phyloP scores from a whole-genome alignment of 2,113 vertebrate species.

The Aegypius monachus region DNA sequence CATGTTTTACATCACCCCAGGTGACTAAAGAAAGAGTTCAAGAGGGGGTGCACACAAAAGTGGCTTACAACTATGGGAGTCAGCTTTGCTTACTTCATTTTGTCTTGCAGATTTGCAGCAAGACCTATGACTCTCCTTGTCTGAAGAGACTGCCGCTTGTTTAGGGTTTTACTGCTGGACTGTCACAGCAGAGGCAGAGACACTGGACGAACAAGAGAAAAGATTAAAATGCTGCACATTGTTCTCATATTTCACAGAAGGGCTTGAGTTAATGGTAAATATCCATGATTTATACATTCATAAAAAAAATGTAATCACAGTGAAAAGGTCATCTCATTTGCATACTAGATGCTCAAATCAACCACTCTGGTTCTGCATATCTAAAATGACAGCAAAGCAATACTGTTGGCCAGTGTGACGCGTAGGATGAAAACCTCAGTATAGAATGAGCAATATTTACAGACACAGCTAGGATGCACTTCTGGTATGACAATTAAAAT shows the following conservation, averaged over 20 bases:
- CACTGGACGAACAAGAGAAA: not conserved
- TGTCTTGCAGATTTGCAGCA: not conserved
- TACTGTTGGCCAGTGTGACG: not conserved
- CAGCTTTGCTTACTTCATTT: not conserved
- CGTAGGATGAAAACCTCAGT: not conserved
- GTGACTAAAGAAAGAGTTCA: not conserved
- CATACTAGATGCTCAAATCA: not conserved
- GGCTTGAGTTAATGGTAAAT: not conserved
- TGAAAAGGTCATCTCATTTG: conserved; percentile 43
- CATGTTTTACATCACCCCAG: not conserved
- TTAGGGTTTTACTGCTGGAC: not conserved
- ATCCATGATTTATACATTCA: conserved; percentile 44
- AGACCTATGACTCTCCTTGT: fast-evolving
- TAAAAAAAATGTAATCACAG: conserved; percentile 23
- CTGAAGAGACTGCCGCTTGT: not conserved
- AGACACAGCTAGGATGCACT: not conserved
- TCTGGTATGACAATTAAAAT: not conserved
- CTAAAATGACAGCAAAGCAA: not conserved
- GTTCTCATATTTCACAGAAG: not conserved
- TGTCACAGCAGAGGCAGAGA: not conserved
- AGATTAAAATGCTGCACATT: not conserved
- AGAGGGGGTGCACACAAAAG: not conserved
- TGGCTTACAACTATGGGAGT: fast-evolving
- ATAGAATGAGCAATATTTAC: not conserved
- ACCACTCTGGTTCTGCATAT: not conserved